Evolutionary conservation across 2,888 invertebrate species (phyloP), one percentile per base, ranked within the genome.

Genomic region (Scrobipalpa atriplicella): DNA sequence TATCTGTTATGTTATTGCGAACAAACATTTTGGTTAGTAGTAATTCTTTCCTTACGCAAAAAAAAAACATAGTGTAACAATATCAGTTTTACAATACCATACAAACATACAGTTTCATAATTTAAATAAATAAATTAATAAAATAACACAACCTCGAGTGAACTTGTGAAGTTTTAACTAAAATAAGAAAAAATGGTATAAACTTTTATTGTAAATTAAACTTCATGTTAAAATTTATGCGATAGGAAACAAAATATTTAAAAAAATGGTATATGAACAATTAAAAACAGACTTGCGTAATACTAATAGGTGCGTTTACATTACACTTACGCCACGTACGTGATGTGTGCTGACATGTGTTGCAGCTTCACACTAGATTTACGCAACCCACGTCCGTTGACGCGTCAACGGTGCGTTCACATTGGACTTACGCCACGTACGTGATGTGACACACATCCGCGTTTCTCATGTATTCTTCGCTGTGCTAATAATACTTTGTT

Each of bases 121-220:
- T 51, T 61, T 13, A 58, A 29, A 63, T 68, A 73, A 69, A 73
- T 69, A 71, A 72, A 71, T 69, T 68, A 21, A 36, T 38, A 66
- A 41, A 68, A 70, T 75, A 89, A 84, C 90, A 90, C 90, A 91
- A 90, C 90, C 90, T 79, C 78, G 88, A 91, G 89, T 90, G 87
- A 89, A 89, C 88, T 79, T 81, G 78, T 75, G 77, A 78, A 76
- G 72, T 66, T 70, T n/a, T 9, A 56, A 21, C 54, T 56, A 19
- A 18, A 63, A 16, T 13, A 41, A 56, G 6, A 29, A 62, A 51
- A 62, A 71, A 71, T 71, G 65, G 65, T 71, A 68, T 73, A 69
- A 75, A 71, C 66, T 75, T 75, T 64, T 69, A 67, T 41, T 38
- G 38, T 63, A 54, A 64, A 66, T 54, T 67, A 70, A 56, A 56